Evolutionary conservation across 2,113 vertebrate species (phyloP).

Genomic region (Orycteropus afer): DNA sequence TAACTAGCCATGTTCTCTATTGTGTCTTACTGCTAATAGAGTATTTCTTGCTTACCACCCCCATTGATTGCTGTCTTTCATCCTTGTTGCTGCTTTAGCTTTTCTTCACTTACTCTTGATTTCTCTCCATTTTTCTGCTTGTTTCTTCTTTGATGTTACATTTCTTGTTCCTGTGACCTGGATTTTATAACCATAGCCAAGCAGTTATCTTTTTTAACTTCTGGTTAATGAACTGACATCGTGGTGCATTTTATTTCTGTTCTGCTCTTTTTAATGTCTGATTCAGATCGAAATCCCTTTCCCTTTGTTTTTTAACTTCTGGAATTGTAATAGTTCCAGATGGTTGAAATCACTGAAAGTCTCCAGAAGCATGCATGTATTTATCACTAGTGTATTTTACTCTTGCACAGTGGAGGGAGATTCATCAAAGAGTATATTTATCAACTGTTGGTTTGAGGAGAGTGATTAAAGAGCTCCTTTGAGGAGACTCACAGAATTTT

Average conservation of each 20-base stretch:
- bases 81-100: background rate
- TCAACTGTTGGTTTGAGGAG: background rate
- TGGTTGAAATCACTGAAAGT: background rate
- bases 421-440: background rate
- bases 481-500: background rate
- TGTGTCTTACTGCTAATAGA: background rate
- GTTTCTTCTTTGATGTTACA: background rate
- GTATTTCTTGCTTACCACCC: background rate
- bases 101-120: background rate
- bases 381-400: background rate
- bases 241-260: background rate
- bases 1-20: background rate
- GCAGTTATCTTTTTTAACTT: background rate
- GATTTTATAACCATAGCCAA: background rate
- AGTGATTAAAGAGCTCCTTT: background rate
- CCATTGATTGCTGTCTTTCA: background rate
- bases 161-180: background rate
- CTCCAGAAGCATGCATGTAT: background rate
- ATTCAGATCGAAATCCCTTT: background rate
- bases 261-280: background rate
- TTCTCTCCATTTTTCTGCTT: background rate
- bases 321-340: background rate
- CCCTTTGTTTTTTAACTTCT: background rate
- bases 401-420: background rate
- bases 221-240: background rate